These are phyloP conservation scores for Rhinella marina DNA, from an alignment of 2,797 vertebrate genomes.

Conservation along the genomic window DNA sequence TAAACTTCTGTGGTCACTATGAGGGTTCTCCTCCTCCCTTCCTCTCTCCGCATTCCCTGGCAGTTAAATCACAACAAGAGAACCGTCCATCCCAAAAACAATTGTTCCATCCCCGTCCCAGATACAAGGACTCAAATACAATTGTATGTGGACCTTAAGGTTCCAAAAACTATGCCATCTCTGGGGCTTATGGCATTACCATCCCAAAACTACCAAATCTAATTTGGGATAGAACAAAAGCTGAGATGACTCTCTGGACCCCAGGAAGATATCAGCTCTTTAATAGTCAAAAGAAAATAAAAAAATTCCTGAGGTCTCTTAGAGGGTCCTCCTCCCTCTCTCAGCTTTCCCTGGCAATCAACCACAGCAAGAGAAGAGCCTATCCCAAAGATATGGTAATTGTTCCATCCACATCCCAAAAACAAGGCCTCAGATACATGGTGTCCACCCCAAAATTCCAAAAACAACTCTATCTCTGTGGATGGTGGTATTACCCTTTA, in stretches of 20 bases:
- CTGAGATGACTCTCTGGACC: not conserved
- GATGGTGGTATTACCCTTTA: not conserved
- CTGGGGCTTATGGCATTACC: not conserved
- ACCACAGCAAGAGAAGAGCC: too few relatives aligned
- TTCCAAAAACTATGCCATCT: not conserved
- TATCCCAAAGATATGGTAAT: too few relatives aligned
- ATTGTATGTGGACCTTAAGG: not conserved
- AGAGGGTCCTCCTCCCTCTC: too few relatives aligned
- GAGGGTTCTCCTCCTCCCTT: not conserved
- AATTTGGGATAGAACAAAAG: not conserved
- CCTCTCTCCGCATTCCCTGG: too few relatives aligned
- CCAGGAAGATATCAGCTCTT: not conserved
- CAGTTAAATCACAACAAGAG: too few relatives aligned
- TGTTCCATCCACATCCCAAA: too few relatives aligned
- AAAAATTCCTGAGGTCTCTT: not conserved
- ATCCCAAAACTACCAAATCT: not conserved
- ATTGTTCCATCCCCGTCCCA: not conserved
- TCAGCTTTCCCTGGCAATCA: too few relatives aligned
- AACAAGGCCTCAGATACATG: too few relatives aligned
- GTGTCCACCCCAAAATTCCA: too few relatives aligned
- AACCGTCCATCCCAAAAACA: too few relatives aligned
- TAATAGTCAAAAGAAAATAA: not conserved
- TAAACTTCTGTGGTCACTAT: not conserved
- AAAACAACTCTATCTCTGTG: too few relatives aligned
- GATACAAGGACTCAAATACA: too few relatives aligned